Evolutionary conservation across 2,797 vertebrate species (phyloP), one percentile per base, ranked within the genome.

Genomic region (Squalus acanthias): DNA sequence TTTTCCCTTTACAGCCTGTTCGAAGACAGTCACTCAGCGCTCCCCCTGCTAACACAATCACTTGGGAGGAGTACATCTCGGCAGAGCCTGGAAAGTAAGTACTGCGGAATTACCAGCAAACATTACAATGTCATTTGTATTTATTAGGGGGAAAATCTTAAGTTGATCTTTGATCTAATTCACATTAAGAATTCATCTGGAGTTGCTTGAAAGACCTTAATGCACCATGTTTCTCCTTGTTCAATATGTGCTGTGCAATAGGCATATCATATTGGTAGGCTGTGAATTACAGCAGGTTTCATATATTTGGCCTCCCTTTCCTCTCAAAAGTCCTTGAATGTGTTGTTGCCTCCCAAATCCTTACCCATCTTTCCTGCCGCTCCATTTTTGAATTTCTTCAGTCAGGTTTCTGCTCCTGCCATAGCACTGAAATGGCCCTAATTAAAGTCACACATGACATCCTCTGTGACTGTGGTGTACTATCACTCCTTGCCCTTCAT

Each of bases 41-140:
- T 0, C 99, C 99, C 0, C 98, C 98, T 3, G 98, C 99, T 95
- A 99, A 98, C 98, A 99, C 98, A 50, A 99, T 99, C 97, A 99
- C 99, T 1, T 99, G 99, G 99, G 99, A 99, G 96, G 99, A 99
- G 96, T 99, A 99, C 98, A 99, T 99, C 97, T 98, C 98, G 96
- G 98, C 99, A 29, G 99, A 99, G 97, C 98, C 98, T 39, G 99
- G 99, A 97, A 99, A 99, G 99, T 99, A 97, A 96, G 99, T 98
- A 57, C 50, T n/a, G 1, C 13, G 53, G n/a, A 79, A 76, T 82
- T 39, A 26, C 22, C 24, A 67, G 74, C 57, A 88, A 69, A 94
- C 33, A n/a, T 65, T n/a, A 85, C 17, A 76, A 57, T 46, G n/a
- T 96, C 53, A 87, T 15, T 50, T 46, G 53, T 96, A 24, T 79